Base-by-base conservation (phyloP, 2,113 vertebrate species). In the Podarcis cretensis region DNA sequence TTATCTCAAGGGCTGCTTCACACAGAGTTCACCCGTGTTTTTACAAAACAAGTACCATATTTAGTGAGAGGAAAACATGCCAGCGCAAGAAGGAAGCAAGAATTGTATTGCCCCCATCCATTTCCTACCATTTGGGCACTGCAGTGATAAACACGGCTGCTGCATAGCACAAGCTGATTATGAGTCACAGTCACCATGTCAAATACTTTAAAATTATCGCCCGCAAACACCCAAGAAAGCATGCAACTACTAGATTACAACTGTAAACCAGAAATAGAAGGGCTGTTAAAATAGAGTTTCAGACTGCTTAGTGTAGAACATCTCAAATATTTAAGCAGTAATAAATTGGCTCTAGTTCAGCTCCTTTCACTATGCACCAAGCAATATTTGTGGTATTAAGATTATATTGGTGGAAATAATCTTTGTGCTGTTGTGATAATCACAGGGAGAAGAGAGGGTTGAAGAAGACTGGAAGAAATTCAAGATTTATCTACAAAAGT, bases 161-260 rank as follows among this genome's bases (percentile, higher is more conserved):
- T 65, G 57, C n/a, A 63, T 32, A 0, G 3, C 10, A 37, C 4
- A 20, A 3, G 1, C 76, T 85, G 0, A 0, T 87, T 37, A 59
- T 71, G 66, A 76, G 37, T n/a, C 20, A 85, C 25, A 69, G 69
- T 80, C 40, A 5, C 13, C 48, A 32, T 82, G 74, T 69, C 18
- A 86, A 8, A 43, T 80, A n/a, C 21, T 84, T 83, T 75, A 89
- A 74, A 86, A 85, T 84, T 79, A 89, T 89, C 35, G 9, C 63
- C 37, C 5, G 68, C 23, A n/a, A 40, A n/a, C 69, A 16, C 23
- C 59, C 12, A 43, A 0, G 3, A 66, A n/a, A 48, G 21, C 14
- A 80, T 2, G 81, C 2, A 69, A 48, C 27, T 37, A 83, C n/a
- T 27, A 79, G 80, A 83, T 87, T 87, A 79, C 74, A 83, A 69